Percentiles rank a stretch among this genome's conserved stretches.
These are phyloP conservation scores for Mustela lutreola DNA, from an alignment of 2,113 vertebrate species.

Conservation along the genomic window DNA sequence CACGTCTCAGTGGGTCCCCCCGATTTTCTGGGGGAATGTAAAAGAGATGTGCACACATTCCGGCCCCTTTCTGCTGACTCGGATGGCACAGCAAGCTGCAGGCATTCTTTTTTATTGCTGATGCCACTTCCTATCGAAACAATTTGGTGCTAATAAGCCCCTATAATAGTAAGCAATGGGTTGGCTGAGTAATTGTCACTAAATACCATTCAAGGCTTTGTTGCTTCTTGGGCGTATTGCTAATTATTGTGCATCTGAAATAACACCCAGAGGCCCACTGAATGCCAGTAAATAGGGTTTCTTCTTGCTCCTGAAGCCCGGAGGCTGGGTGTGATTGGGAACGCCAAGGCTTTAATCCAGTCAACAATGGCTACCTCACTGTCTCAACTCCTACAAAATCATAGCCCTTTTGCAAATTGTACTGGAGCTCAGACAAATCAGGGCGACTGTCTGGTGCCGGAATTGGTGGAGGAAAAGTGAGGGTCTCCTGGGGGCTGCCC, in stretches of 20 bases:
- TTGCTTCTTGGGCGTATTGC: constrained; percentile 89
- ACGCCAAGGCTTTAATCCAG: constrained; percentile 83
- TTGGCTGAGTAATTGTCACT: constrained; percentile 90
- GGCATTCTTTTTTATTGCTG: constrained; percentile 88
- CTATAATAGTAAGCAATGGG: constrained; percentile 90
- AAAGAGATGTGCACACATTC: constrained; percentile 69
- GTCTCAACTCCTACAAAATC: constrained; percentile 75
- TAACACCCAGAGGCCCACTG: constrained; percentile 87
- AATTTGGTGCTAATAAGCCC: constrained; percentile 91
- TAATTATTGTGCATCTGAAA: constrained; percentile 90
- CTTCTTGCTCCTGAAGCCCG: constrained; percentile 81
- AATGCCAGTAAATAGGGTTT: constrained; percentile 87
- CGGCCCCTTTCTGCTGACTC: constrained; percentile 85
- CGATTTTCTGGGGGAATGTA: constrained; percentile 62
- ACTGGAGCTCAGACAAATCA: constrained; percentile 66
- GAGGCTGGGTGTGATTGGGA: constrained; percentile 83
- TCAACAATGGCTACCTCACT: constrained; percentile 82
- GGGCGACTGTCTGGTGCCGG: neutral
- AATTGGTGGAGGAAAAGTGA: neutral
- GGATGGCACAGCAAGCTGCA: constrained; percentile 83
- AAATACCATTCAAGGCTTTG: constrained; percentile 90
- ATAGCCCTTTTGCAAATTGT: constrained; percentile 67
- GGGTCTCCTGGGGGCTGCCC: constrained; percentile 25
- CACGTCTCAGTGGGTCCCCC: constrained; percentile 62
- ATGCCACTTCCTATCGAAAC: constrained; percentile 90